These are phyloP conservation scores for Protobothrops flavoviridis DNA, from an alignment of 2,113 vertebrate genomes.

Conservation along the genomic window DNA sequence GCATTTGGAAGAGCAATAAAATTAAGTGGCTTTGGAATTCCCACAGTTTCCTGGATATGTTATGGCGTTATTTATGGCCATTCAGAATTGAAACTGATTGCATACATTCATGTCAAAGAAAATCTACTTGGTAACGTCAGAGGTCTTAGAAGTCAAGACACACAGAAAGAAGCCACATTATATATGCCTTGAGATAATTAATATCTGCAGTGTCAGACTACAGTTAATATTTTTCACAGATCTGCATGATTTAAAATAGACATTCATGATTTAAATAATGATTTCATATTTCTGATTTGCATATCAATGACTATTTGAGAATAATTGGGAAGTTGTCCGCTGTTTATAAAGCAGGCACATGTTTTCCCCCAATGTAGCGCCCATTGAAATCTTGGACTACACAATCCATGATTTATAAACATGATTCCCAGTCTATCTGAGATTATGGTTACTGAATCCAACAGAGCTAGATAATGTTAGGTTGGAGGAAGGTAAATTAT, in stretches of 20 bases:
- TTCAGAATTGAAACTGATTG: not conserved
- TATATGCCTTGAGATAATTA: not conserved
- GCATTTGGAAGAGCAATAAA: not conserved
- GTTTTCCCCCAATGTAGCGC: not conserved
- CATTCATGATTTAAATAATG: not conserved
- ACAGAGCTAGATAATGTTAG: not conserved
- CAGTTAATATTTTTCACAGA: not conserved
- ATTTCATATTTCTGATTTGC: no score
- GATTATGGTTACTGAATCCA: not conserved
- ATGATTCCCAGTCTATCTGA: not conserved
- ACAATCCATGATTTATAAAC: not conserved
- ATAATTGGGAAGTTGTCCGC: not conserved
- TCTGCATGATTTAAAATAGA: not conserved
- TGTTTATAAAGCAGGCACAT: not conserved
- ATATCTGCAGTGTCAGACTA: not conserved
- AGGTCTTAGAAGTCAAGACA: not conserved
- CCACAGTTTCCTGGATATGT: not conserved
- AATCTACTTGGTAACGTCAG: not conserved
- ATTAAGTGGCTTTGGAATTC: not conserved
- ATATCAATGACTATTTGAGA: not conserved
- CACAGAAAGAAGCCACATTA: not conserved
- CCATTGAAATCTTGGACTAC: not conserved
- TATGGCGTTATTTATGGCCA: not conserved
- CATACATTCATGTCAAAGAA: not conserved
- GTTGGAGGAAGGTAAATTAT: not conserved